Percentiles rank a stretch among this genome's conserved stretches.
phyloP scores from a whole-genome alignment of 2,797 vertebrate species.

The Phoeniculus purpureus region DNA sequence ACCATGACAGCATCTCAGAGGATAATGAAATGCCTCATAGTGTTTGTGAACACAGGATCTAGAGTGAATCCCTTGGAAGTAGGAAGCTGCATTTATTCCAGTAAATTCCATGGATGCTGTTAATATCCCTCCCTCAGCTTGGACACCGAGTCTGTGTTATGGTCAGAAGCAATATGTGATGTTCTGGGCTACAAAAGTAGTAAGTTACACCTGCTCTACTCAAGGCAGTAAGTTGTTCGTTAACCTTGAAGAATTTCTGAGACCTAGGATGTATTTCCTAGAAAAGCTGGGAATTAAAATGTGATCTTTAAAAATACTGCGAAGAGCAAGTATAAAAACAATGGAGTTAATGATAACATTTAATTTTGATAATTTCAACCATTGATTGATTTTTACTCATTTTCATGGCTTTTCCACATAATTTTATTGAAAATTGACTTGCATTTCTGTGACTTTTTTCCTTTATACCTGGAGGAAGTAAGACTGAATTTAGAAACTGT shows the following conservation, averaged over 20 bases:
- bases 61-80: neutral
- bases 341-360: neutral
- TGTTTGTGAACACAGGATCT: accelerated
- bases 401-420: neutral
- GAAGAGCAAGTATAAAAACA: neutral
- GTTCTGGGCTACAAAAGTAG: neutral
- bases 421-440: neutral
- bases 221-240: neutral
- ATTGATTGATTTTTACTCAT: neutral
- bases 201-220: neutral
- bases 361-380: neutral
- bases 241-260: neutral
- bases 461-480: neutral
- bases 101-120: neutral
- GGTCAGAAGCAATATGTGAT: neutral
- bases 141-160: neutral
- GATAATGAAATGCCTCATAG: neutral
- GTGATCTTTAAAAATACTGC: neutral
- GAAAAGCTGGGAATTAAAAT: neutral
- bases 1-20: neutral
- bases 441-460: neutral
- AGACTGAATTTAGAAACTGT: neutral
- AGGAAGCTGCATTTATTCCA: neutral
- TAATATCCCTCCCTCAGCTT: neutral
- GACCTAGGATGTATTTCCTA: neutral